A percentile compares a stretch with the other conserved stretches of the same genome.
These are phyloP conservation scores for Neosilurus hyrtlii DNA, from an alignment of 2,797 vertebrate species.

Conservation along the genomic window DNA sequence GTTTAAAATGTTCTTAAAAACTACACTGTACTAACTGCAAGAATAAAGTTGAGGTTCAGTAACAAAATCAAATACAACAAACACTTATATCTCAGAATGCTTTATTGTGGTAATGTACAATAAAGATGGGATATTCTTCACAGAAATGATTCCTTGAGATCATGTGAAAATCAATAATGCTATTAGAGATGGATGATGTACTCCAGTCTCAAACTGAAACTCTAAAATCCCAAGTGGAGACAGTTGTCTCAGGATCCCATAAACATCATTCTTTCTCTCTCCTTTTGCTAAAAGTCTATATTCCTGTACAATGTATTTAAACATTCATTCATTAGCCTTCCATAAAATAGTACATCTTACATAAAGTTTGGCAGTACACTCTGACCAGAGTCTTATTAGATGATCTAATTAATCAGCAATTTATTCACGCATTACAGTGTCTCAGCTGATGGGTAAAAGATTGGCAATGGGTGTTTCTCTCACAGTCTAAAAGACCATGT, in stretches of 20 bases:
- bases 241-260: not conserved
- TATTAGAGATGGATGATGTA: conserved; percentile 9
- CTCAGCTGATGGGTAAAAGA: not conserved
- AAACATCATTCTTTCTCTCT: not conserved
- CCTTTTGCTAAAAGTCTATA: not conserved
- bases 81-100: not conserved
- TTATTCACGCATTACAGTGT: not conserved
- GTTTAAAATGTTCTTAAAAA: not conserved
- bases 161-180: conserved; percentile 14
- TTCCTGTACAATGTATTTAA: not conserved
- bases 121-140: not conserved
- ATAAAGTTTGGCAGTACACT: not conserved
- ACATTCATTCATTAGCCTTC: not conserved
- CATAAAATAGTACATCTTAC: not conserved
- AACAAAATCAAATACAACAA: not conserved
- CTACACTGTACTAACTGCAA: not conserved
- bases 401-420: not conserved
- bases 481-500: not conserved
- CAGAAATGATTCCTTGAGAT: not conserved
- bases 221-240: not conserved
- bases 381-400: not conserved
- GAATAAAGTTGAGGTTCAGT: not conserved
- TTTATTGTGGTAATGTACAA: not conserved
- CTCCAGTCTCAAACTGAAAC: not conserved
- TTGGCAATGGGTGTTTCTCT: not conserved